Evolutionary conservation across 2,888 invertebrate species (phyloP).

Genomic region (Frankliniella intonsa): DNA sequence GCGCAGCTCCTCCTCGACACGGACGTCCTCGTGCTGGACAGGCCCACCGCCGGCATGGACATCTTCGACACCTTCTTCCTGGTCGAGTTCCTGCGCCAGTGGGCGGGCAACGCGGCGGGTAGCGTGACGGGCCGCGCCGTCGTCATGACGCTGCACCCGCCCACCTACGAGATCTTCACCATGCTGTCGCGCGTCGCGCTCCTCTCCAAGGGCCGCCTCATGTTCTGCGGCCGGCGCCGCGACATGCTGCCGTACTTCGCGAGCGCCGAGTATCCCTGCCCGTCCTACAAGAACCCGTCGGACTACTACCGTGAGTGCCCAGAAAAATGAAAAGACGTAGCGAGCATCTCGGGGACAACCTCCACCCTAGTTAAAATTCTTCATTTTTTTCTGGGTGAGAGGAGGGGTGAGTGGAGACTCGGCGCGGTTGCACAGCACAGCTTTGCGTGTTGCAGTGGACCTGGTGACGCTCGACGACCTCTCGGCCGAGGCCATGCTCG

Average conservation of each 20-base stretch:
- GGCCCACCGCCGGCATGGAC: constrained; percentile 84
- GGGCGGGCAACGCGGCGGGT: constrained; percentile 55
- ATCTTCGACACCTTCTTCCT: constrained; percentile 95
- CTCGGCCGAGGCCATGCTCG: constrained; percentile 89
- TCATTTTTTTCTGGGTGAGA: no score
- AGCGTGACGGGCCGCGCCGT: constrained; percentile 64
- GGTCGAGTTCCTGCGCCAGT: constrained; percentile 88
- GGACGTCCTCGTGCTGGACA: constrained; percentile 80
- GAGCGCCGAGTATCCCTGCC: constrained; percentile 87
- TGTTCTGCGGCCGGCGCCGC: constrained; percentile 83
- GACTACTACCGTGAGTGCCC: constrained; percentile 82
- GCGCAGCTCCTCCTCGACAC: constrained; percentile 82
- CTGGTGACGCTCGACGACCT: constrained; percentile 88
- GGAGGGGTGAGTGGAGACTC: no score
- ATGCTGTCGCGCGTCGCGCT: constrained; percentile 84
- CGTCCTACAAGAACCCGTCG: constrained; percentile 92
- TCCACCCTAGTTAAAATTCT: no score
- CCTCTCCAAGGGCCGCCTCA: constrained; percentile 83
- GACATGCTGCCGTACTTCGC: constrained; percentile 93
- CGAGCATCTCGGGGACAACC: no score
- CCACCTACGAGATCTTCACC: constrained; percentile 91
- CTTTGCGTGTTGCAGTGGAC: constrained; percentile 62
- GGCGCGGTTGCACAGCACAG: no score
- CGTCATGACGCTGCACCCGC: constrained; percentile 86
- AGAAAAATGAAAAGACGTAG: no score